phyloP scores from a whole-genome alignment of 2,888 invertebrate genomes.

The Proisotoma minuta region DNA sequence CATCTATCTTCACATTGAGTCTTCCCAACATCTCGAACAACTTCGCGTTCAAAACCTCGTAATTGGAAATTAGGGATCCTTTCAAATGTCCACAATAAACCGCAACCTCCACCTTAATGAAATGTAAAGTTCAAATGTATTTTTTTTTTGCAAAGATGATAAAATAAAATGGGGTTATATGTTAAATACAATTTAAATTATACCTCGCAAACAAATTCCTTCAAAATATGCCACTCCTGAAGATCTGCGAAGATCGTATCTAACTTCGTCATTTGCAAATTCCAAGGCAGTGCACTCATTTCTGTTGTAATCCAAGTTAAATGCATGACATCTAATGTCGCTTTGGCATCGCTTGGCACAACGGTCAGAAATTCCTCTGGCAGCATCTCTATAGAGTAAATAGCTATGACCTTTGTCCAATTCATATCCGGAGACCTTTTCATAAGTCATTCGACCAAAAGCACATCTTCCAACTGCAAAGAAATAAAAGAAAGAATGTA shows the following conservation, averaged over 20 bases:
- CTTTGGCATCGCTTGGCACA: constrained; percentile 51
- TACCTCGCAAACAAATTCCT: constrained; percentile 50
- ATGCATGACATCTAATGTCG: constrained; percentile 51
- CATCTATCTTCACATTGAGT: constrained; percentile 55
- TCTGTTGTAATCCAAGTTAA: constrained; percentile 52
- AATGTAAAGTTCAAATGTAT: not conserved
- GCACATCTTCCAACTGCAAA: constrained; percentile 48
- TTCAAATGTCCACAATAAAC: constrained; percentile 54
- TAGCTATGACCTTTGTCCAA: constrained; percentile 48
- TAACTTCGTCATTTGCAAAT: constrained; percentile 47
- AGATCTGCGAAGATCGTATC: constrained; percentile 49
- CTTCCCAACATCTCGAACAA: constrained; percentile 49
- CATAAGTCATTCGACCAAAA: constrained; percentile 50
- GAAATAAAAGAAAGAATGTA: not conserved
- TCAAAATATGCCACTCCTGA: constrained; percentile 51
- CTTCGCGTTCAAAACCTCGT: constrained; percentile 50
- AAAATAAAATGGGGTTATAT: no score
- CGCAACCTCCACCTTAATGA: constrained; percentile 50
- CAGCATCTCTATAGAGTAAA: constrained; percentile 49
- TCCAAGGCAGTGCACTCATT: constrained; percentile 51
- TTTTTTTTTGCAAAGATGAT: no score
- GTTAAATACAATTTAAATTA: no score
- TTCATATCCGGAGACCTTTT: constrained; percentile 51
- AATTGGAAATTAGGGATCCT: constrained; percentile 54
- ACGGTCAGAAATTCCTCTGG: constrained; percentile 51